Conservation (phyloP, 2,888 invertebrate species). For the Eupithecia dodoneata region DNA sequence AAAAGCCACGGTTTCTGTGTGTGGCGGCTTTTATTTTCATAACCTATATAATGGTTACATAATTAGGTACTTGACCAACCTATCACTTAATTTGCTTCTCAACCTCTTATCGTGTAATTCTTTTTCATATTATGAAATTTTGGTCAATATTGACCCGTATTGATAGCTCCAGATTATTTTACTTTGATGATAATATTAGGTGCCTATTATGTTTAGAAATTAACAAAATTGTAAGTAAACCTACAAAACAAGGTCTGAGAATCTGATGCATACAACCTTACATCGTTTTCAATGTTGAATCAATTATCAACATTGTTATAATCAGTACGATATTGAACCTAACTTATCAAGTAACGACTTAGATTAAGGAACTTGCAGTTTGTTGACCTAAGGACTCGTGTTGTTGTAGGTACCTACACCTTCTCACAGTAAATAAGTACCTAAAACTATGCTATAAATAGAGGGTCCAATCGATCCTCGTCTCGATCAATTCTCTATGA, state of each 20-base stretch:
- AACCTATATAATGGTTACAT: too few species aligned
- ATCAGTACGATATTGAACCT: conserved; percentile 18
- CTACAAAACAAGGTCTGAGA: not conserved
- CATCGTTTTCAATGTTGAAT: conserved; percentile 16
- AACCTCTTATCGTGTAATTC: conserved; percentile 12
- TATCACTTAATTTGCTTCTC: not conserved
- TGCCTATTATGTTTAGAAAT: conserved; percentile 3
- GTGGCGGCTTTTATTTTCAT: too few species aligned
- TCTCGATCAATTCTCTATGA: too few species aligned
- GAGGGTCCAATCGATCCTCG: too few species aligned
- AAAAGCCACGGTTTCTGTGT: too few species aligned
- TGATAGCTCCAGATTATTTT: not conserved
- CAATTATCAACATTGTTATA: conserved; percentile 10
- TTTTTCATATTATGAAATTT: conserved; percentile 24
- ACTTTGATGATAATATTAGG: not conserved
- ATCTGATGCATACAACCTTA: not conserved
- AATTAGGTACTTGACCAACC: not conserved
- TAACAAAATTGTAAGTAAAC: not conserved
- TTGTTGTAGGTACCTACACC: not conserved
- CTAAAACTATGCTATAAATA: too few species aligned
- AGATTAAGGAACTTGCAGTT: conserved; percentile 11
- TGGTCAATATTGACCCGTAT: not conserved
- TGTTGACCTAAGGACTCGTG: conserved; percentile 1
- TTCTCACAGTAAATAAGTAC: too few species aligned
- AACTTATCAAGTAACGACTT: conserved; percentile 6